A percentile compares a stretch with the other conserved stretches of the same genome.
Conservation (phyloP, 2,797 vertebrate genomes). For the Botia kubotai region DNA sequence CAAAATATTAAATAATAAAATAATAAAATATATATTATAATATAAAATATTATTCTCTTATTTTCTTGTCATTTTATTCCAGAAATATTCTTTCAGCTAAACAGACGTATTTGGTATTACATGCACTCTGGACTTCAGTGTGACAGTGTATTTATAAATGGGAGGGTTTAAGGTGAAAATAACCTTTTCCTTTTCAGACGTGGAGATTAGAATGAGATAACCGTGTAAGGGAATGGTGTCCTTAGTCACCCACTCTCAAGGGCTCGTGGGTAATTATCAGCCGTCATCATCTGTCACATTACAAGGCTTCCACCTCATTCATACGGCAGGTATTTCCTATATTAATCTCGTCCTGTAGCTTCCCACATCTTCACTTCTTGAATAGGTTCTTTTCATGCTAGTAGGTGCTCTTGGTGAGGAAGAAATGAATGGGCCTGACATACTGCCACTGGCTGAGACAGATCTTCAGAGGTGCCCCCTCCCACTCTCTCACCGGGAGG, state of each 20-base stretch:
- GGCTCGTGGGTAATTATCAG: slow-evolving; percentile 83
- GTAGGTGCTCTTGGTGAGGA: slow-evolving; percentile 67
- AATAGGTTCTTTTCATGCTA: slow-evolving; percentile 82
- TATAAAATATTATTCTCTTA: slow-evolving; percentile 4
- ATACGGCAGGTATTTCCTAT: slow-evolving; percentile 84
- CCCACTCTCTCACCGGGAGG: slow-evolving; percentile 73
- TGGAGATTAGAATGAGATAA: slow-evolving; percentile 47
- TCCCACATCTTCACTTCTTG: slow-evolving; percentile 39
- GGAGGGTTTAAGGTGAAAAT: neutral
- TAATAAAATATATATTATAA: no score
- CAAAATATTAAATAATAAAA: neutral
- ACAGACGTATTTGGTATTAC: neutral
- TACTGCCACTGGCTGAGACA: slow-evolving; percentile 75
- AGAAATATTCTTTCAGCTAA: slow-evolving; percentile 17
- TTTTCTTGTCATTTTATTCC: neutral
- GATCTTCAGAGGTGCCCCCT: slow-evolving; percentile 76
- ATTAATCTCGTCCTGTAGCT: slow-evolving; percentile 78
- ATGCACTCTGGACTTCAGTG: neutral
- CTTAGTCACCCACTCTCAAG: slow-evolving; percentile 64
- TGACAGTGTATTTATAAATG: neutral
- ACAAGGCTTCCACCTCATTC: slow-evolving; percentile 76
- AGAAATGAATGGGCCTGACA: slow-evolving; percentile 76
- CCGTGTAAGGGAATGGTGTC: slow-evolving; percentile 22
- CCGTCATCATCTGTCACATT: slow-evolving; percentile 79
- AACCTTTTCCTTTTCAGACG: neutral